Percentiles rank a stretch among this genome's conserved stretches.
Conservation (phyloP, 1,140 invertebrate species). For the Pseudoatta argentina region DNA sequence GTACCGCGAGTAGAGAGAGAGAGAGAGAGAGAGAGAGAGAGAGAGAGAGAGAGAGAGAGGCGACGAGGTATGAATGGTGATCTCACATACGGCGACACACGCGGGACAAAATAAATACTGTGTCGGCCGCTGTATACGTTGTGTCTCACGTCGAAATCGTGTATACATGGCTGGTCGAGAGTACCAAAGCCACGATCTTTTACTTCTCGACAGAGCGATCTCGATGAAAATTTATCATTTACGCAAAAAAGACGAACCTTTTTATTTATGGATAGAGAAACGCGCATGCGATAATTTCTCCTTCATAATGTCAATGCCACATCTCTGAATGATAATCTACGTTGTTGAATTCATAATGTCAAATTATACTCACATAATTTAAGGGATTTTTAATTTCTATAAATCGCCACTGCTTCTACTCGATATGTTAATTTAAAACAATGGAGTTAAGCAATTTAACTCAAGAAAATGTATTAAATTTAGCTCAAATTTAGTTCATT, state of each 20-base stretch:
- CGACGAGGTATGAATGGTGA: conserved; percentile 38
- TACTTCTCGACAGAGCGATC: conserved; percentile 21
- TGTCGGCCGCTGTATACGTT: conserved; percentile 52
- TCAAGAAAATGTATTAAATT: too few species aligned
- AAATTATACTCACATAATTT: too few species aligned
- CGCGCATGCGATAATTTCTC: not conserved
- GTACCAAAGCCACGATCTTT: conserved; percentile 66
- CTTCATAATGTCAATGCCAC: not conserved
- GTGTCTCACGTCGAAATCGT: conserved; percentile 45
- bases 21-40: conserved; percentile 21
- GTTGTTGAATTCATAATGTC: too few species aligned
- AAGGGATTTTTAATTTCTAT: too few species aligned
- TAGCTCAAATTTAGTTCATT: too few species aligned
- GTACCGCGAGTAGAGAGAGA: conserved; percentile 51
- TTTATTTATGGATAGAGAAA: not conserved
- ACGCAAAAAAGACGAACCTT: not conserved
- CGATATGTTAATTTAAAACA: too few species aligned
- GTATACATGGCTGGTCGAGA: conserved; percentile 53
- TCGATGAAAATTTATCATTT: conserved; percentile 18
- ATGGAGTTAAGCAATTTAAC: too few species aligned
- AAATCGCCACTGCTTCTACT: too few species aligned
- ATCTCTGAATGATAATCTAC: not conserved
- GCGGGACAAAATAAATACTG: conserved; percentile 59
- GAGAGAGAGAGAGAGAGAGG: conserved; percentile 30
- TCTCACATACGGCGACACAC: conserved; percentile 36